Base-by-base conservation (phyloP, 2,113 vertebrate species). In the Calyptomena viridis region DNA sequence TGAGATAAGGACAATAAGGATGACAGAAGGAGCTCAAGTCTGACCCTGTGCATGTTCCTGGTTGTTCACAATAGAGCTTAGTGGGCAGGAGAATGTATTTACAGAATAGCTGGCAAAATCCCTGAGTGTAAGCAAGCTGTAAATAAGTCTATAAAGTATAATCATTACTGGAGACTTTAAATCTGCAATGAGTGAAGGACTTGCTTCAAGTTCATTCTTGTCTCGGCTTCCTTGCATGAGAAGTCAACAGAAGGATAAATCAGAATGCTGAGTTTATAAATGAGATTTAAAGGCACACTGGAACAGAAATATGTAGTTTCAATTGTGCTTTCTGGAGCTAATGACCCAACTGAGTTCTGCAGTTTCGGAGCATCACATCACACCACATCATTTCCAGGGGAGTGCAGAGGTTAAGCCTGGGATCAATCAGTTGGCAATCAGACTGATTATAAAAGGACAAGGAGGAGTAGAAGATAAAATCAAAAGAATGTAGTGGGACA, bases 391-490 rank as follows among this genome's bases (percentile, higher is more conserved):
- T 64, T 90, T 87, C 88, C 28, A 59, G 75, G 72, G 83, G 50
- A 90, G 55, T 64, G 60, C 90, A 95, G 94, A 87, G 97, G 86
- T 78, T 76, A 95, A 95, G 96, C 91, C 88, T 94, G 90, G 86
- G 79, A 94, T 91, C 95, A 95, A 92, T 97, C 95, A 95, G 55
- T 81, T 90, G 94, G 87, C 93, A 96, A 80, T 97, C 97, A 97
- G 94, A 68, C 69, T 94, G 95, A 87, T 93, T 93, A 86, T 63
- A 75, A 89, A 75, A 62, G 90, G 95, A 81, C 74, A 89, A 69
- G 87, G 73, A 95, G 77, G 79, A 91, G 60, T 37, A 60, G 52
- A 83, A 92, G 96, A 50, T 82, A 49, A 91, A 97, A 94, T 91
- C 76, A 74, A 21, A 94, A 93, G 30, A 78, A 73, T 68, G 18